Evolutionary conservation across 2,888 invertebrate genomes (phyloP), one percentile per base, ranked within the genome.

Genomic region (Onchidella celtica): DNA sequence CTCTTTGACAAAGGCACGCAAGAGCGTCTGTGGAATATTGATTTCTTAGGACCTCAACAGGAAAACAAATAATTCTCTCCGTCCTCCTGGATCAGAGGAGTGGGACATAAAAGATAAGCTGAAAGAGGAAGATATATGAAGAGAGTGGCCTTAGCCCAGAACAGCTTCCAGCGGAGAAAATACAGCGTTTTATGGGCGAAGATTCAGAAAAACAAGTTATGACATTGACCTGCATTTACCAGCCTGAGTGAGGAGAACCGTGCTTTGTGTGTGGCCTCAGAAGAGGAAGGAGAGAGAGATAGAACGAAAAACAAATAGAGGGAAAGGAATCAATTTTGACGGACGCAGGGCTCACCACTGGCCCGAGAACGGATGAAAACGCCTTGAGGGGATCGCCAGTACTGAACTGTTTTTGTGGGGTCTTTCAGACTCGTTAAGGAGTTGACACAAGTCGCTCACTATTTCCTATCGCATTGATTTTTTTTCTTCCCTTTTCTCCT

Each of bases 21-120:
- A 38, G 29, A 38, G 59, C n/a, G 59, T 59, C 29, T 40, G n/a
- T 40, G 38, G 69, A 24, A 47, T 70, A 73, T 59, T 36, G 73
- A 73, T 59, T 73, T 14, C 29, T 32, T 24, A 11, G 11, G 57
- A 38, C 38, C 36, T 36, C 17, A 59, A 38, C 59, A 59, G 17
- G n/a, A 61, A 73, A 73, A 57, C 59, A n/a, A 24, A 73, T 73
- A 59, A 73, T 73, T 73, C 47, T 36, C 38, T n/a, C 61, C 17
- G 36, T 73, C 34, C 36, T 47, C 17, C 47, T 17, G 9, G 47
- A 11, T 47, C 6, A 47, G 47, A 47, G 47, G 47, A 47, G 6
- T 11, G 47, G 17, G 47, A 47, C 47, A 47, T 17, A 47, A 47
- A 47, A 6, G 17, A n/a, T n/a, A n/a, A 17, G 17, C 6, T 6